Evolutionary conservation across 2,797 vertebrate species (phyloP).

Genomic region (Falco berigora): DNA sequence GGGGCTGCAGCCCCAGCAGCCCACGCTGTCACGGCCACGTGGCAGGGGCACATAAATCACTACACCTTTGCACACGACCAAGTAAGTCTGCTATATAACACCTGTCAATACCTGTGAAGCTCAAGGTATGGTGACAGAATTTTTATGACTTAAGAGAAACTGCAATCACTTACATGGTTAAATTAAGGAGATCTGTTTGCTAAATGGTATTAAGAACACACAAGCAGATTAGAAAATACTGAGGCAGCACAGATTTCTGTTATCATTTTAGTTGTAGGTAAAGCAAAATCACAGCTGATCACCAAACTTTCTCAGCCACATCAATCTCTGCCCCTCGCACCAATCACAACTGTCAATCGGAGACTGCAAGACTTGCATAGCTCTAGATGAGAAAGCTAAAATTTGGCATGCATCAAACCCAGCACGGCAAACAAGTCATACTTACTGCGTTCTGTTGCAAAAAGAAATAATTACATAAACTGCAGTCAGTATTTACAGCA

Average conservation of each 20-base stretch:
- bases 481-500: slow-evolving; percentile 58
- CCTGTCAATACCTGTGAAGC: not conserved
- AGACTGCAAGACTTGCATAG: slow-evolving; percentile 43
- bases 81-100: not conserved
- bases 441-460: slow-evolving; percentile 90
- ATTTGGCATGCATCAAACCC: slow-evolving; percentile 78
- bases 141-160: not conserved
- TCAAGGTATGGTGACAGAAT: not conserved
- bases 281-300: slow-evolving; percentile 25
- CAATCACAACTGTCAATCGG: slow-evolving; percentile 32
- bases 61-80: not conserved
- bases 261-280: not conserved
- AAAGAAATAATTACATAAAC: slow-evolving; percentile 65
- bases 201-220: slow-evolving; percentile 29
- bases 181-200: not conserved
- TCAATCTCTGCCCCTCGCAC: slow-evolving; percentile 14
- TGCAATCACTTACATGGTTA: not conserved
- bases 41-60: not conserved
- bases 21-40: not conserved
- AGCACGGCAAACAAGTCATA: slow-evolving; percentile 82
- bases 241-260: slow-evolving; percentile 33
- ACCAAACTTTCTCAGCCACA: not conserved
- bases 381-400: slow-evolving; percentile 50
- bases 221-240: slow-evolving; percentile 51
- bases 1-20: not conserved